Evolutionary conservation across 1,140 invertebrate genomes (phyloP).

Genomic region (Sminthurides bifidus): DNA sequence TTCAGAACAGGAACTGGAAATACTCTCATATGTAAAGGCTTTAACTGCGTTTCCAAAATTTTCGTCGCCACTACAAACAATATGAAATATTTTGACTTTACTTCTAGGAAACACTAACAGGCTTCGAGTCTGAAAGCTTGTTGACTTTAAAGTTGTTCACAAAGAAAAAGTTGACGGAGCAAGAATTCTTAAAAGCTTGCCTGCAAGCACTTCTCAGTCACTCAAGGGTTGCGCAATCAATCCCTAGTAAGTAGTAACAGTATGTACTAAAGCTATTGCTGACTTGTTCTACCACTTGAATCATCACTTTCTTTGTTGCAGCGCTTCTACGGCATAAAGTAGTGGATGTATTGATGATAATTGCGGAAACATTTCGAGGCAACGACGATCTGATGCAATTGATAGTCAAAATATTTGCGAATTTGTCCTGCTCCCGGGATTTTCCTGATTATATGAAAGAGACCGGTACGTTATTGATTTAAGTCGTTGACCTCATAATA

Average conservation of each 20-base stretch:
- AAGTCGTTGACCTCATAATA: not conserved
- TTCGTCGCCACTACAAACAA: not conserved
- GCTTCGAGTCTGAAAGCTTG: slow-evolving; percentile 13
- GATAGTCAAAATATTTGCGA: slow-evolving; percentile 21
- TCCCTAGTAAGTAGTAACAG: slow-evolving; percentile 12
- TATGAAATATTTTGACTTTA: not conserved
- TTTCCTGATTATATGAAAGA: not conserved
- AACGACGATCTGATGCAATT: slow-evolving; percentile 12
- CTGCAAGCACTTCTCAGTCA: slow-evolving; percentile 21
- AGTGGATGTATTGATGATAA: slow-evolving; percentile 2
- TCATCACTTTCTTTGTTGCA: not conserved
- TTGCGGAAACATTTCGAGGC: slow-evolving; percentile 1
- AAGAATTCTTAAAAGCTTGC: slow-evolving; percentile 6
- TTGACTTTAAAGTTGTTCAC: not conserved
- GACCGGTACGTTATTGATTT: not conserved
- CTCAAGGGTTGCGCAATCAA: not conserved
- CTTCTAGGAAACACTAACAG: slow-evolving; percentile 3
- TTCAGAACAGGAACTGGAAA: slow-evolving; percentile 5
- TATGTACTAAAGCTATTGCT: not conserved
- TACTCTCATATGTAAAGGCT: not conserved
- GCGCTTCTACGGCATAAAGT: slow-evolving; percentile 1
- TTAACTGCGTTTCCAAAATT: not conserved
- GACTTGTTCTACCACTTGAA: not conserved
- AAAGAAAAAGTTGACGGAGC: not conserved
- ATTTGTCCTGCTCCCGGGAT: slow-evolving; percentile 4